Evolutionary conservation across 2,113 vertebrate species (phyloP).

Genomic region (Pomatorhinus ruficollis): DNA sequence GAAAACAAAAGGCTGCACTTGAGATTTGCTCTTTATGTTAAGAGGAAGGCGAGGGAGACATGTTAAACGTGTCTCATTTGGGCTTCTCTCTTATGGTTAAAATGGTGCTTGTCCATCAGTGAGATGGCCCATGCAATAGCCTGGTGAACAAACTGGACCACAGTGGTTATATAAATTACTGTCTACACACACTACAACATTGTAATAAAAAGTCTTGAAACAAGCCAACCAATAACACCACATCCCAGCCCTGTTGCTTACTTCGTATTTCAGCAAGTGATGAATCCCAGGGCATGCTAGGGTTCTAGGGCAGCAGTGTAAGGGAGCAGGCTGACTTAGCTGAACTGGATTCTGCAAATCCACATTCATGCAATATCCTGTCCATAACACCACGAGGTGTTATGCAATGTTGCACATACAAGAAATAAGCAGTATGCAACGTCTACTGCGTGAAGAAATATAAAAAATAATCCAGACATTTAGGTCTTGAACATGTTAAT

Average conservation of each 20-base stretch:
- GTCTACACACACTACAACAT: background rate
- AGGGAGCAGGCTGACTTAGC: background rate
- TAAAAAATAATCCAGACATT: background rate
- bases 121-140: background rate
- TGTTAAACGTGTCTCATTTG: rapidly evolving
- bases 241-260: background rate
- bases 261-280: background rate
- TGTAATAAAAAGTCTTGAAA: background rate
- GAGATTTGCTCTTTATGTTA: background rate
- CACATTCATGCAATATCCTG: background rate
- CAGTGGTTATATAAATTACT: background rate
- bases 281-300: background rate
- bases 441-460: background rate
- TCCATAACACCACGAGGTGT: rapidly evolving
- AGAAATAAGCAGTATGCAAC: background rate
- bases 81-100: background rate
- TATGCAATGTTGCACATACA: background rate
- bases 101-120: background rate
- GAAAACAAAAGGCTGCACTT: background rate
- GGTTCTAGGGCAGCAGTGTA: background rate
- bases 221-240: background rate
- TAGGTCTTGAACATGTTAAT: background rate
- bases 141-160: background rate
- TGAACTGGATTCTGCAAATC: background rate
- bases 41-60: background rate